Evolutionary conservation across 1,140 invertebrate genomes (phyloP).

Genomic region (Drosophila nebulosa): DNA sequence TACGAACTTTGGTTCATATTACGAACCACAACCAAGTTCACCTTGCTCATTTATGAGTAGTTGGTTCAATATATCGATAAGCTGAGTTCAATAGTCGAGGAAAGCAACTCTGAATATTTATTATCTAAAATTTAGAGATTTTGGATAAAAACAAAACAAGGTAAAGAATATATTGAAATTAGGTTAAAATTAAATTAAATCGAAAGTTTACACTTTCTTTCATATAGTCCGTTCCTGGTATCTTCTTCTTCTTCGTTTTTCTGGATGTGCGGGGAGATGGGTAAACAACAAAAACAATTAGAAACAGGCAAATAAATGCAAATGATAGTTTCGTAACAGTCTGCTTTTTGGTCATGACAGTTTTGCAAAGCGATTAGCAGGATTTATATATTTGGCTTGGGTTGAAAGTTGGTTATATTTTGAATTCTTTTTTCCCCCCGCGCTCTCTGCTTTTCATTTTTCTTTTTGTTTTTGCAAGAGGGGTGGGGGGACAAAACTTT

Average conservation of each 20-base stretch:
- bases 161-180: conserved; percentile 55
- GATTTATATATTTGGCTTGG: conserved; percentile 52
- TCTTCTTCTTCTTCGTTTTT: neutral
- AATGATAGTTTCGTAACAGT: conserved; percentile 52
- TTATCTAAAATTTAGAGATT: too few relatives aligned
- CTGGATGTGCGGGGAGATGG: neutral
- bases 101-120: too few relatives aligned
- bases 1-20: too few relatives aligned
- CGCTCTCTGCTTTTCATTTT: too few relatives aligned
- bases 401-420: conserved; percentile 18
- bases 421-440: conserved; percentile 13
- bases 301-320: conserved; percentile 50
- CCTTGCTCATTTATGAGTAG: too few relatives aligned
- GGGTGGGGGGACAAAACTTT: conserved; percentile 31
- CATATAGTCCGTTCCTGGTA: neutral
- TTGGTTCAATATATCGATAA: too few relatives aligned
- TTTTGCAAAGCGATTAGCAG: conserved; percentile 70
- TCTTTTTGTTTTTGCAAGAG: too few relatives aligned
- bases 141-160: too few relatives aligned
- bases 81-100: too few relatives aligned
- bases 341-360: conserved; percentile 51
- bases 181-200: conserved; percentile 39
- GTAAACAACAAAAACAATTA: conserved; percentile 9
- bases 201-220: conserved; percentile 26
- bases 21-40: too few relatives aligned